Conservation (phyloP, 2,113 vertebrate genomes). For the Elgaria multicarinata region DNA sequence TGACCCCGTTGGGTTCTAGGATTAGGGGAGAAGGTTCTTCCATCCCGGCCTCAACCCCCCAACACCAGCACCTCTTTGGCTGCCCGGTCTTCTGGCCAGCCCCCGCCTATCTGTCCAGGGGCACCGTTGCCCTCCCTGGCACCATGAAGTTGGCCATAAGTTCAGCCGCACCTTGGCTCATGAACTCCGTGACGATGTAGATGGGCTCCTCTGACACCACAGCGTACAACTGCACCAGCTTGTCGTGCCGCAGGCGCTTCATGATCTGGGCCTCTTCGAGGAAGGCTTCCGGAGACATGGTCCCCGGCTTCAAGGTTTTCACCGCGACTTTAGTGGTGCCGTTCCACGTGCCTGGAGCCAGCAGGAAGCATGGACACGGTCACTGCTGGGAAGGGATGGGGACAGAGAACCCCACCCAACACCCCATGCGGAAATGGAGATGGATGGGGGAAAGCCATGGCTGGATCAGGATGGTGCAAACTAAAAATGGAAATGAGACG, state of each 20-base stretch:
- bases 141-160: background rate
- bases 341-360: slow-evolving; percentile 90
- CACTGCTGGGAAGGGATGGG: accelerated
- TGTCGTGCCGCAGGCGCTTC: slow-evolving; percentile 96
- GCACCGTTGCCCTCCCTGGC: no score
- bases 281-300: slow-evolving; percentile 97
- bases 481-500: background rate
- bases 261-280: slow-evolving; percentile 98
- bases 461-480: background rate
- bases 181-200: slow-evolving; percentile 97
- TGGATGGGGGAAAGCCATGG: background rate
- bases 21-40: no score
- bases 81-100: background rate
- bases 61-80: background rate
- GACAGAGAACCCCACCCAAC: accelerated
- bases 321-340: slow-evolving; percentile 95
- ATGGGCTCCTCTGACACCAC: slow-evolving; percentile 98
- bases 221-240: slow-evolving; percentile 97
- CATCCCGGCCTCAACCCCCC: background rate
- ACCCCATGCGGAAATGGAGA: background rate
- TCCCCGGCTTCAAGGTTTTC: slow-evolving; percentile 96
- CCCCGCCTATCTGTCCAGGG: no score
- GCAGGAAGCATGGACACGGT: slow-evolving; percentile 27
- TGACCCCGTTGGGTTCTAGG: no score
- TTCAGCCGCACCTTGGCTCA: slow-evolving; percentile 87